Evolutionary conservation across 2,888 invertebrate genomes (phyloP), one percentile per base, ranked within the genome.

Genomic region (Cetonia aurata): DNA sequence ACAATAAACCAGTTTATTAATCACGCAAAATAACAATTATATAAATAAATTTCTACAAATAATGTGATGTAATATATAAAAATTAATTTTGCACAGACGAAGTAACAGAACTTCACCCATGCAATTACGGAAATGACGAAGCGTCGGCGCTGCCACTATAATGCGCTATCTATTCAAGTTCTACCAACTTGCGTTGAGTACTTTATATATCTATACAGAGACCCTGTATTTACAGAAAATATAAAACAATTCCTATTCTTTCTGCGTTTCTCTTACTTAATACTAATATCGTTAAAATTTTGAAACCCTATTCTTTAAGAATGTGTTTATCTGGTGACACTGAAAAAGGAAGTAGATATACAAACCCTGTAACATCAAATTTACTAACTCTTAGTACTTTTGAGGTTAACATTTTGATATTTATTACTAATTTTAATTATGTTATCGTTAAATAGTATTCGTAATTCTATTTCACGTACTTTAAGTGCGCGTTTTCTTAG

Each of bases 71-170:
- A 68, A 68, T 72, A 37, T 48, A 56, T 56, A 42, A 66, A 70
- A 66, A 68, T 56, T 42, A 19, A 17, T 75, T 74, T 73, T 77
- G 74, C 77, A 77, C 77, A 75, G 75, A 70, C 77, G 73, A 75
- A 74, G 73, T 52, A 72, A 75, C 76, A 71, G 73, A 72, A 73
- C 77, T 78, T 77, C 78, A 76, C 78, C 74, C 79, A 77, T 75
- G 74, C 74, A 74, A 72, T 59, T 76, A 76, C 79, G 79, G 79
- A 80, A 80, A 80, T 79, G 77, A 77, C 74, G 76, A 77, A 6
- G 10, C 17, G n/a, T 17, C 67, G 60, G 41, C 13, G 33, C 33
- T 37, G 15, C 62, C 62, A 65, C 10, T n/a, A 17, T 19, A 15
- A 65, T 10, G 37, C 50, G 9, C n/a, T 12, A 8, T 25, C 1